Evolutionary conservation across 2,113 vertebrate species (phyloP).

Genomic region (Sebastes schlegelii): DNA sequence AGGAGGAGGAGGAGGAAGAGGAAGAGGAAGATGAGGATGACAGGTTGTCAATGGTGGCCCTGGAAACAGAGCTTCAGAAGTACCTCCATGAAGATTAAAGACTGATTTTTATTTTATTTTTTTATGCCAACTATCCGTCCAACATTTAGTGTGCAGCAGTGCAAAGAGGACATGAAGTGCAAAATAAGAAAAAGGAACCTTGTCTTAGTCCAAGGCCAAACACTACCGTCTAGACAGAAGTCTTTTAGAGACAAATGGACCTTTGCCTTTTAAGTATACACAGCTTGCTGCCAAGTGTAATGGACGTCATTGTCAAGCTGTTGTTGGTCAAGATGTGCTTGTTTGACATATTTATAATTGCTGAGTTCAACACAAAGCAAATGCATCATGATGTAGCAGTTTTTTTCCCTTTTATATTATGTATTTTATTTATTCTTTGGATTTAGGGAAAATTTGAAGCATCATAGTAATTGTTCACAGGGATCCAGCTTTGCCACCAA

Average conservation of each 20-base stretch:
- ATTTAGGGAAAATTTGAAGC: not conserved
- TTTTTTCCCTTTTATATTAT: not conserved
- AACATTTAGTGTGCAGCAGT: conserved; percentile 9
- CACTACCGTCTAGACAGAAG: not conserved
- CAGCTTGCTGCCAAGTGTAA: not conserved
- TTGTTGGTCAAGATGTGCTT: conserved; percentile 6
- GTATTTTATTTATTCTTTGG: conserved; percentile 33
- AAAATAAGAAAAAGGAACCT: conserved; percentile 13
- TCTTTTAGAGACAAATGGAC: conserved; percentile 1
- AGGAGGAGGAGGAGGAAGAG: conserved; percentile 69
- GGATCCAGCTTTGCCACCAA: conserved; percentile 15
- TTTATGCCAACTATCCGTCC: not conserved
- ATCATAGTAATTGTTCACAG: not conserved
- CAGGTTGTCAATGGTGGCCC: conserved; percentile 75
- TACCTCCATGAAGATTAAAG: conserved; percentile 79
- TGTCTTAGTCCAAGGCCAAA: not conserved
- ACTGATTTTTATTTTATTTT: not conserved
- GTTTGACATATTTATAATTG: not conserved
- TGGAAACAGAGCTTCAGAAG: conserved; percentile 83
- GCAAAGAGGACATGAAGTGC: not conserved
- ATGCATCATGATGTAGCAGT: not conserved
- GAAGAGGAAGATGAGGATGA: conserved; percentile 80
- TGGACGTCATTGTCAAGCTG: not conserved
- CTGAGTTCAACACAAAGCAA: not conserved
- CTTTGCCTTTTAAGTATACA: not conserved